Percentiles rank a stretch among this genome's conserved stretches.
These are phyloP conservation scores for Slavum lentiscoides DNA, from an alignment of 2,888 invertebrate genomes.

Conservation along the genomic window DNA sequence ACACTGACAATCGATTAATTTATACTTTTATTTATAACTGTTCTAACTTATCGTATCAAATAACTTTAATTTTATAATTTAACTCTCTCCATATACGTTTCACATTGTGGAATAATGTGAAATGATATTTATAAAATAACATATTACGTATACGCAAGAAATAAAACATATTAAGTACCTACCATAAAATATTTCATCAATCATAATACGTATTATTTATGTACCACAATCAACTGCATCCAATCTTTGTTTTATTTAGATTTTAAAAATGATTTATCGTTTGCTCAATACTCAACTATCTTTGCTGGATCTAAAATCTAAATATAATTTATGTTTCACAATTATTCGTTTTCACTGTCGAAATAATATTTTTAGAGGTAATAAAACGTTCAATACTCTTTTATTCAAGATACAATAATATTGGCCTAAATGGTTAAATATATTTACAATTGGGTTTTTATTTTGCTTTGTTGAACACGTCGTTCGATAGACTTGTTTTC, in stretches of 20 bases:
- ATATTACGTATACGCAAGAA: neutral
- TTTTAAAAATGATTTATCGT: constrained; percentile 17
- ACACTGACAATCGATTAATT: too few species aligned
- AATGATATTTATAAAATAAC: neutral
- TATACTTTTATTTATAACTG: too few species aligned
- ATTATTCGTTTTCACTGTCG: neutral
- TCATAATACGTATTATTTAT: constrained; percentile 16
- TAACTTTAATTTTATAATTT: too few species aligned
- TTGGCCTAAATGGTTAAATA: neutral
- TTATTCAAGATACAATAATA: neutral
- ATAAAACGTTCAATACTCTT: neutral
- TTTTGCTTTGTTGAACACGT: neutral
- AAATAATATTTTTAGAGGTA: constrained; percentile 2
- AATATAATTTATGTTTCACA: constrained; percentile 4
- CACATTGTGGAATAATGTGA: too few species aligned
- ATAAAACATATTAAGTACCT: neutral
- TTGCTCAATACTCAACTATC: neutral
- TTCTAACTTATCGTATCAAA: too few species aligned
- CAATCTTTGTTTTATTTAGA: constrained; percentile 13
- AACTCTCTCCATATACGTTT: too few species aligned
- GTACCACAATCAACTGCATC: neutral
- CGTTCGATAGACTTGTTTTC: neutral
- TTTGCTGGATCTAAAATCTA: constrained; percentile 6
- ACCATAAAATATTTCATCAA: constrained; percentile 23
- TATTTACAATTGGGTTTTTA: neutral